A percentile compares a stretch with the other conserved stretches of the same genome.
Conservation (phyloP, 2,888 invertebrate genomes). For the Morinoia aosen region DNA sequence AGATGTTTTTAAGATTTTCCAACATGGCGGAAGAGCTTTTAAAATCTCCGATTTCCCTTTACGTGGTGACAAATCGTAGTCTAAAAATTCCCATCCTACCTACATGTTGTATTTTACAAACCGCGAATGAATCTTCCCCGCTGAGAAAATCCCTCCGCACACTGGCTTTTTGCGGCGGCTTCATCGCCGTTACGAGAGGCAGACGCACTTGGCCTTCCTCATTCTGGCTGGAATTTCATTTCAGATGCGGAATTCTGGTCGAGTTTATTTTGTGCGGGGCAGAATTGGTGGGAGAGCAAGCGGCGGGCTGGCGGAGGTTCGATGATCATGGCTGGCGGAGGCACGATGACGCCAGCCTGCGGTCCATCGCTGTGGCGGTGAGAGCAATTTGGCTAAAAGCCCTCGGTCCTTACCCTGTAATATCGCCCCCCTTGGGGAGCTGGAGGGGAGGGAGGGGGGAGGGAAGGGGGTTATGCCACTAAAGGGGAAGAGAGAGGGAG, state of each 20-base stretch:
- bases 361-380: slow-evolving; percentile 29
- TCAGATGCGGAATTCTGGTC: not conserved
- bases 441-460: not conserved
- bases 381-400: slow-evolving; percentile 50
- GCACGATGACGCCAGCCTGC: not conserved
- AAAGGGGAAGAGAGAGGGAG: not conserved
- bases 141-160: not conserved
- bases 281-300: not conserved
- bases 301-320: slow-evolving; percentile 27
- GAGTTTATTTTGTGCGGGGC: not conserved
- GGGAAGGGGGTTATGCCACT: not conserved
- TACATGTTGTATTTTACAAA: too few species aligned
- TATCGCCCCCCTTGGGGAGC: slow-evolving; percentile 5
- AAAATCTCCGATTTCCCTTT: too few species aligned
- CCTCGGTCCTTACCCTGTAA: slow-evolving; percentile 33
- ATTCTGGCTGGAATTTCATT: not conserved
- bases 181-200: not conserved
- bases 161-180: not conserved
- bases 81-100: too few species aligned
- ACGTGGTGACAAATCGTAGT: too few species aligned
- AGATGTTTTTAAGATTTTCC: too few species aligned
- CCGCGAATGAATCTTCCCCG: not conserved
- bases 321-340: not conserved
- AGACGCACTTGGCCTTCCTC: not conserved
- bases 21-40: too few species aligned